Evolutionary conservation across 2,113 vertebrate genomes (phyloP).

Genomic region (Hyla sarda): DNA sequence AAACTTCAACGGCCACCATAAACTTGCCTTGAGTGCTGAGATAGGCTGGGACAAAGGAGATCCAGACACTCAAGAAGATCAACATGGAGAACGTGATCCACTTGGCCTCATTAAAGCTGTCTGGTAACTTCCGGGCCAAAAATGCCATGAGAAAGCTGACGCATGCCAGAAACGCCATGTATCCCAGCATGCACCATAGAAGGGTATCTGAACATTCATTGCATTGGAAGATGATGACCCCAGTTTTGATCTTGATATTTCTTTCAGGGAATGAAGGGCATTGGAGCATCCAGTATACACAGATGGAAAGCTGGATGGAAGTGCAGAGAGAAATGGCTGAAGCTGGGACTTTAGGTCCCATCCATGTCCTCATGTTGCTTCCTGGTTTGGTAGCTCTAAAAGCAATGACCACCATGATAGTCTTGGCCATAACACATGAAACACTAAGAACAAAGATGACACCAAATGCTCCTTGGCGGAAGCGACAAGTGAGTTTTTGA

Average conservation of each 20-base stretch:
- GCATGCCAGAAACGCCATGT: conserved; percentile 64
- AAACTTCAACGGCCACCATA: conserved; percentile 67
- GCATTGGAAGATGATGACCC: conserved; percentile 34
- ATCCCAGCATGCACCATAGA: conserved; percentile 60
- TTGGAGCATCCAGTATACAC: not conserved
- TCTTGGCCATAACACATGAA: conserved; percentile 53
- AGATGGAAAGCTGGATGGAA: conserved; percentile 10
- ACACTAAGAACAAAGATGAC: conserved; percentile 45
- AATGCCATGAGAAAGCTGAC: conserved; percentile 68
- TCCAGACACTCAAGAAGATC: conserved; percentile 58
- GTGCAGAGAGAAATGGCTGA: not conserved
- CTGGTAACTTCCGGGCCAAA: conserved; percentile 66
- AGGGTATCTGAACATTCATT: conserved; percentile 32
- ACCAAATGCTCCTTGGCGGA: conserved; percentile 47
- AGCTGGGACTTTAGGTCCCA: conserved; percentile 6
- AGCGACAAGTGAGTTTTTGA: conserved; percentile 2
- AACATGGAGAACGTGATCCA: conserved; percentile 75
- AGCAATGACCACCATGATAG: conserved; percentile 49
- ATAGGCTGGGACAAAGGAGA: conserved; percentile 43
- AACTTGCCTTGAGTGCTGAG: conserved; percentile 67
- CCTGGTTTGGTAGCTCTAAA: conserved; percentile 45
- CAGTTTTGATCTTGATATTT: conserved; percentile 28
- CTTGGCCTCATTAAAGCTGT: conserved; percentile 70
- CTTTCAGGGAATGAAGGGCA: conserved; percentile 26
- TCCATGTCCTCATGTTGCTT: conserved; percentile 30